Evolutionary conservation across 2,113 vertebrate genomes (phyloP).

Genomic region (Tragulus kanchil): DNA sequence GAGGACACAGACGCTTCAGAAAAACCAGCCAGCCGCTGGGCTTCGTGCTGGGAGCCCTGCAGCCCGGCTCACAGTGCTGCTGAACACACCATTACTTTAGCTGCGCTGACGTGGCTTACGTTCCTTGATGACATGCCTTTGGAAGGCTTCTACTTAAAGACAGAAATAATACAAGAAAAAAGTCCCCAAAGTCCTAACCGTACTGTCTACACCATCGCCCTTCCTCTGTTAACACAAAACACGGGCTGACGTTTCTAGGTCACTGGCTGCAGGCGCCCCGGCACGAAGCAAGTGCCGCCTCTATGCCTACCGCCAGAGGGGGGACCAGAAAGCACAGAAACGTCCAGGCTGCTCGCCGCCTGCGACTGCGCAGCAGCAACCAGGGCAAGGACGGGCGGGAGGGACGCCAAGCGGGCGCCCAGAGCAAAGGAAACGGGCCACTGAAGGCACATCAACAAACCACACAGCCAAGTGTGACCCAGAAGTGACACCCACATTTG

Average conservation of each 20-base stretch:
- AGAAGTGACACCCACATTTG: fast-evolving
- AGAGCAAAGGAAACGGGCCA: neutral
- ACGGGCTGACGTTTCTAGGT: constrained; percentile 58
- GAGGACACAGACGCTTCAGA: neutral
- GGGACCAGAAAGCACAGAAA: neutral
- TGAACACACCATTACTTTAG: neutral
- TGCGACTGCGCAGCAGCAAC: neutral
- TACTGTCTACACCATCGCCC: neutral
- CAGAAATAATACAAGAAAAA: neutral
- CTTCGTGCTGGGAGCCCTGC: neutral
- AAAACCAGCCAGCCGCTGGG: fast-evolving
- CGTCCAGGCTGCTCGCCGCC: fast-evolving
- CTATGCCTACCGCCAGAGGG: neutral
- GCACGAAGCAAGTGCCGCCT: neutral
- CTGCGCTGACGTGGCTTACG: fast-evolving
- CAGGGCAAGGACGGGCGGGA: too few species aligned
- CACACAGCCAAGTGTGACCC: neutral
- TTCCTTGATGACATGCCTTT: neutral
- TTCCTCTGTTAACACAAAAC: neutral
- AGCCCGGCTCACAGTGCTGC: neutral
- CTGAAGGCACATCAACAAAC: neutral
- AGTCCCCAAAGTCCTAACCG: neutral
- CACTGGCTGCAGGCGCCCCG: constrained; percentile 25
- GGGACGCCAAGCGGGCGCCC: too few species aligned
- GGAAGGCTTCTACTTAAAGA: constrained; percentile 5